phyloP scores from a whole-genome alignment of 2,888 invertebrate species.

The Macrosiphum euphorbiae region DNA sequence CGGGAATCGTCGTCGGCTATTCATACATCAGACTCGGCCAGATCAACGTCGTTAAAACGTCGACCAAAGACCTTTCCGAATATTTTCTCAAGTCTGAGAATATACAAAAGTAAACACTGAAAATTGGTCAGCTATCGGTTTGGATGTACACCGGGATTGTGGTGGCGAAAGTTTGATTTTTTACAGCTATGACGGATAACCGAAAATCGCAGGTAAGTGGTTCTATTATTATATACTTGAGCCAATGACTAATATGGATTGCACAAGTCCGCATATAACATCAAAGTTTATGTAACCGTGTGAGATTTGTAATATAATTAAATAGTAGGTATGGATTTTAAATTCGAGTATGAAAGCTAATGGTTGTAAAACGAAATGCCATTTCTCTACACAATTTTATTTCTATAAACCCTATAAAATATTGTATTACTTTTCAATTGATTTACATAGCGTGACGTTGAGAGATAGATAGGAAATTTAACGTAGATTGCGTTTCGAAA shows the following conservation, averaged over 20 bases:
- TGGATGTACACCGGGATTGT: neutral
- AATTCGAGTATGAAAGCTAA: neutral
- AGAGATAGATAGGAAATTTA: neutral
- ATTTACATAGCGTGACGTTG: neutral
- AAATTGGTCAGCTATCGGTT: neutral
- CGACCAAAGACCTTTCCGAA: neutral
- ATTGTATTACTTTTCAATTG: slow-evolving; percentile 31
- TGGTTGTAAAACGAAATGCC: neutral
- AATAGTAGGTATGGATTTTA: neutral
- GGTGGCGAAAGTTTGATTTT: neutral
- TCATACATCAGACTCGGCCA: neutral
- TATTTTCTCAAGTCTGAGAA: neutral
- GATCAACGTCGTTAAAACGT: neutral
- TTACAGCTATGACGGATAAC: neutral
- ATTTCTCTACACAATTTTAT: neutral
- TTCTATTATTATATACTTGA: neutral
- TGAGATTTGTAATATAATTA: neutral
- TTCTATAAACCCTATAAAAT: neutral
- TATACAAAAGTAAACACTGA: neutral
- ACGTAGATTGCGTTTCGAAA: neutral
- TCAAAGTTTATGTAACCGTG: neutral
- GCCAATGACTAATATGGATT: neutral
- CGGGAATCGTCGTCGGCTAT: neutral
- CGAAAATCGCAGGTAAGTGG: neutral
- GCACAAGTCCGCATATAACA: too few relatives aligned